Evolutionary conservation across 2,888 invertebrate species (phyloP), one percentile per base, ranked within the genome.

Genomic region (Megastigmus dorsalis): DNA sequence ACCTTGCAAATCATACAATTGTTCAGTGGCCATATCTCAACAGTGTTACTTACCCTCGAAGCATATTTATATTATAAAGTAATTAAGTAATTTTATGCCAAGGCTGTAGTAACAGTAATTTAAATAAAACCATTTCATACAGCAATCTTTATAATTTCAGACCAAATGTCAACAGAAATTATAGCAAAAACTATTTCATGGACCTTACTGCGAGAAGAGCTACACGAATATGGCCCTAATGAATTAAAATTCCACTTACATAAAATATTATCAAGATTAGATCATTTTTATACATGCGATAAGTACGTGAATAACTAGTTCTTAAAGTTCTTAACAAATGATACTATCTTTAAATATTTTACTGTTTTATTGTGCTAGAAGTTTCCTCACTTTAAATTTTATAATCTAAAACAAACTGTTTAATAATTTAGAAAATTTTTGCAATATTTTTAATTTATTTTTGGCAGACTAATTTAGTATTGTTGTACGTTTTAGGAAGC

Each of bases 21-120:
- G 97, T 99, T 0, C 98, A 98, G 84, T 99, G 99, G 99, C 94
- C 95, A 57, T 90, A 92, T 77, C 89, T 99, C 73, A 91, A 79
- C 59, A 81, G 80, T 71, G 74, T 79, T 62, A 50, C 76, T 62
- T 82, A 84, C 68, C 77, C 76, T 26, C 75, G 80, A 76, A 82
- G 68, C 73, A 72, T 82, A 65, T 74, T 77, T 77, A 48, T 81
- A 45, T 50, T 28, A n/a, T 41, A 6, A 43, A 20, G 76, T 77
- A 62, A 66, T 66, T 76, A 20, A n/a, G 15, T 26, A 62, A 3
- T 33, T 48, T 38, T 33, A 45, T 18, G 73, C n/a, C n/a, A n/a
- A n/a, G n/a, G n/a, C n/a, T n/a, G n/a, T n/a, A n/a, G n/a, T n/a
- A n/a, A n/a, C n/a, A n/a, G n/a, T n/a, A n/a, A n/a, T n/a, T n/a